Evolutionary conservation across 2,888 invertebrate genomes (phyloP).

Genomic region (Colletes collaris): DNA sequence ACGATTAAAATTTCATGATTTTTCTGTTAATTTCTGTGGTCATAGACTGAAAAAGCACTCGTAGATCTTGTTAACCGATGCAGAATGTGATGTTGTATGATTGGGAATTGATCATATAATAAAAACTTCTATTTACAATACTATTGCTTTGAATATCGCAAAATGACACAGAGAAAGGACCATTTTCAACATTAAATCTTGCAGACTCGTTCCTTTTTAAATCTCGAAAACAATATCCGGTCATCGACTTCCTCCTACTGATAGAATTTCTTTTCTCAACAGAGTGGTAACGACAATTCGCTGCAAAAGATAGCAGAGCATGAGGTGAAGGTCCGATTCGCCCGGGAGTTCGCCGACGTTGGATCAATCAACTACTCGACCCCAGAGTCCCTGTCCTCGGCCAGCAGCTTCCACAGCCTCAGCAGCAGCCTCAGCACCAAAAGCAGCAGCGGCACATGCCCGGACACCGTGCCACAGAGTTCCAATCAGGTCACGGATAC

Average conservation of each 20-base stretch:
- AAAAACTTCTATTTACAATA: too few species aligned
- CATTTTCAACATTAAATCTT: too few species aligned
- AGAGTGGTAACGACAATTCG: constrained; percentile 61
- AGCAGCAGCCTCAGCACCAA: constrained; percentile 74
- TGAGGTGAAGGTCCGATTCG: constrained; percentile 78
- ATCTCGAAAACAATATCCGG: too few species aligned
- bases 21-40: too few species aligned
- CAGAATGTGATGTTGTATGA: too few species aligned
- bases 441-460: constrained; percentile 72
- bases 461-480: constrained; percentile 61
- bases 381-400: constrained; percentile 74
- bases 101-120: too few species aligned
- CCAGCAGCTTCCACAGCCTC: constrained; percentile 78
- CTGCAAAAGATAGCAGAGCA: constrained; percentile 67
- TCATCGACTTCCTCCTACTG: not conserved
- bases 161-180: too few species aligned
- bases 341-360: constrained; percentile 77
- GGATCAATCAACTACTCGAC: constrained; percentile 49
- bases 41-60: too few species aligned
- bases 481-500: constrained; percentile 63
- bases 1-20: too few species aligned
- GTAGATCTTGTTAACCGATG: too few species aligned
- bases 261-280: constrained; percentile 8
- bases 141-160: too few species aligned
- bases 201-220: not conserved